Base-by-base conservation (phyloP, 2,888 invertebrate genomes). In the Tupiocoris notatus region DNA sequence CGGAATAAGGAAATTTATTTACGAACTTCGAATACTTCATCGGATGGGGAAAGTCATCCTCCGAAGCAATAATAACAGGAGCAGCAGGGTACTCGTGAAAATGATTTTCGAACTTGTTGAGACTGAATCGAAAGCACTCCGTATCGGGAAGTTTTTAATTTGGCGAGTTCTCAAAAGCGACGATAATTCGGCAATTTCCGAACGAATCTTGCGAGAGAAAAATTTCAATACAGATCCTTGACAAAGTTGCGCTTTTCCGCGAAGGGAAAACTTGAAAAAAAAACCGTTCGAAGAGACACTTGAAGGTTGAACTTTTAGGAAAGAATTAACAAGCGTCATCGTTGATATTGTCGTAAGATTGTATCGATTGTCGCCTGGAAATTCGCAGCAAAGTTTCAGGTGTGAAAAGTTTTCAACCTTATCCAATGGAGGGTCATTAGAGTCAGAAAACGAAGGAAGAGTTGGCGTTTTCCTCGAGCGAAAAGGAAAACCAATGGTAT, bases 401-500 rank as follows among this genome's bases (percentile, higher is more conserved):
- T 59, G 20, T 18, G 3, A 9, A 6, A 59, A 59, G 59, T 18
- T 59, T 59, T 59, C 20, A 54, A 16, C 54, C 54, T 12, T 12
- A 54, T 16, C 54, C 7, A 54, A 54, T 12, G 16, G 9, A 54
- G 17, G n/a, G 17, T n/a, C 59, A n/a, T 18, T 59, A n/a, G 59
- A n/a, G n/a, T n/a, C 6, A 59, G 20, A 17, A 59, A 59, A 18
- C 20, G 2, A n/a, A 59, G 59, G 20, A n/a, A 59, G n/a, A 6
- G 59, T 59, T n/a, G 7, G n/a, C 56, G 7, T 20, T 25, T 22
- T 67, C 54, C 21, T 16, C 22, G 21, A n/a, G 67, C 39, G 54
- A 57, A 21, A 20, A 24, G 39, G 57, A 56, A 58, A 58, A 70
- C 58, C 23, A 59, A 22, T 23, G 59, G 70, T 12, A 39, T 39